A percentile compares a stretch with the other conserved stretches of the same genome.
Conservation (phyloP, 1,140 invertebrate species). For the Scaptomyza graminum region DNA sequence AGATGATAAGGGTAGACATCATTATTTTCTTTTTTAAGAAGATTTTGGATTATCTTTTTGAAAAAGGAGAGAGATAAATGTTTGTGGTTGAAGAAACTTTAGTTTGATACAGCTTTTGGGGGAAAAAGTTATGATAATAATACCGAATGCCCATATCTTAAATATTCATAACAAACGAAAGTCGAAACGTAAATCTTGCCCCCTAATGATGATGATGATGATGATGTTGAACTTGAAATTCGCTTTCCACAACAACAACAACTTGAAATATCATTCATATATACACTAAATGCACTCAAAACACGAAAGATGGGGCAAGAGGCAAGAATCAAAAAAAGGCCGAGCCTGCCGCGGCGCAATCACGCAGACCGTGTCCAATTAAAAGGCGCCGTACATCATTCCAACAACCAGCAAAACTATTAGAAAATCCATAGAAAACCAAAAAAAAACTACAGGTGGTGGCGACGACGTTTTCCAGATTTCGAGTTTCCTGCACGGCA, state of each 20-base stretch:
- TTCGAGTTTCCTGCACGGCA: constrained; percentile 65
- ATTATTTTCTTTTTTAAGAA: no score
- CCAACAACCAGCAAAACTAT: constrained; percentile 46
- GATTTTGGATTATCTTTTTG: no score
- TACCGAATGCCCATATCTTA: no score
- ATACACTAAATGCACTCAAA: constrained; percentile 13
- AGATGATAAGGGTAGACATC: no score
- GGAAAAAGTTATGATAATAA: no score
- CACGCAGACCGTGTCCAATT: constrained; percentile 79
- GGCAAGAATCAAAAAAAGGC: constrained; percentile 16
- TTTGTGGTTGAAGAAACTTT: neutral
- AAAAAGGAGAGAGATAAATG: neutral
- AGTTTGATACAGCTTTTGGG: no score
- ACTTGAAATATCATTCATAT: constrained; percentile 10
- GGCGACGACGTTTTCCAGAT: constrained; percentile 47
- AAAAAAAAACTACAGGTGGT: constrained; percentile 78
- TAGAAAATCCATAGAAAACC: constrained; percentile 16
- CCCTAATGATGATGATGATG: constrained; percentile 15
- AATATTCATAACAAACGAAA: no score
- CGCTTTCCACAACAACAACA: constrained; percentile 29
- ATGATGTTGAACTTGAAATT: constrained; percentile 57
- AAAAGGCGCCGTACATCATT: constrained; percentile 80
- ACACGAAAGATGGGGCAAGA: neutral
- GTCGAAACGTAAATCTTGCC: neutral
- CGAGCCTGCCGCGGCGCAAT: constrained; percentile 44